phyloP scores from a whole-genome alignment of 37 sponge, comb jelly and placozoan species.

The Hexactinellida sp. region DNA sequence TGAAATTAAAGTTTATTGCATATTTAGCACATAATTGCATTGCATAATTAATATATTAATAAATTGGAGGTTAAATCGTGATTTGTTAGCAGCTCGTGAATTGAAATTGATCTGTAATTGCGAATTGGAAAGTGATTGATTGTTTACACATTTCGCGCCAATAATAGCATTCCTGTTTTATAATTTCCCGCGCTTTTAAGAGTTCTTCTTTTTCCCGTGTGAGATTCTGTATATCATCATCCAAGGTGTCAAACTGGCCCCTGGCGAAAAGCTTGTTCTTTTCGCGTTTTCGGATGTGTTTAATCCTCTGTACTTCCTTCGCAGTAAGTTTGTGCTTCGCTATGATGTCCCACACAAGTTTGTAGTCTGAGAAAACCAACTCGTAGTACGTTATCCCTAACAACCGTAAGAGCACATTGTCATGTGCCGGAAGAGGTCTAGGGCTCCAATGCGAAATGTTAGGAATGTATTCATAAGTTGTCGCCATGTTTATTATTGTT shows the following conservation, averaged over 20 bases:
- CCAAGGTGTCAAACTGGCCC: neutral
- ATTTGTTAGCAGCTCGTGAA: no score
- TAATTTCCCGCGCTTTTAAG: neutral
- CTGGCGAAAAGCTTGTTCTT: slow-evolving; percentile 5
- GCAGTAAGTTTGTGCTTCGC: neutral
- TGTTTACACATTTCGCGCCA: neutral
- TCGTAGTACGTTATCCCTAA: neutral
- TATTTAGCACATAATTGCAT: no score
- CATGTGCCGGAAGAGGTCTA: neutral
- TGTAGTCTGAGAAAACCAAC: neutral
- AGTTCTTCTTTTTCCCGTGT: neutral
- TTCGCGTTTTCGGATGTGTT: slow-evolving; percentile 11
- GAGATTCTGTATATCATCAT: neutral
- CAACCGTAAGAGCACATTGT: neutral
- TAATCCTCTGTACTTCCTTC: neutral
- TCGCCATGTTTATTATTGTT: neutral
- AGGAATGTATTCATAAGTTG: neutral
- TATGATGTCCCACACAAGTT: neutral
- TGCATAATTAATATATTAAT: no score
- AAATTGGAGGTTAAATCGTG: no score
- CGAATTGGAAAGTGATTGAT: no score
- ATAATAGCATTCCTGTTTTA: neutral
- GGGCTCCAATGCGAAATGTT: neutral
- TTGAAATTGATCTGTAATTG: no score
- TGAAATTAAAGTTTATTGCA: no score